These are phyloP conservation scores for Eidolon helvum DNA, from an alignment of 2,113 vertebrate genomes.

Conservation along the genomic window DNA sequence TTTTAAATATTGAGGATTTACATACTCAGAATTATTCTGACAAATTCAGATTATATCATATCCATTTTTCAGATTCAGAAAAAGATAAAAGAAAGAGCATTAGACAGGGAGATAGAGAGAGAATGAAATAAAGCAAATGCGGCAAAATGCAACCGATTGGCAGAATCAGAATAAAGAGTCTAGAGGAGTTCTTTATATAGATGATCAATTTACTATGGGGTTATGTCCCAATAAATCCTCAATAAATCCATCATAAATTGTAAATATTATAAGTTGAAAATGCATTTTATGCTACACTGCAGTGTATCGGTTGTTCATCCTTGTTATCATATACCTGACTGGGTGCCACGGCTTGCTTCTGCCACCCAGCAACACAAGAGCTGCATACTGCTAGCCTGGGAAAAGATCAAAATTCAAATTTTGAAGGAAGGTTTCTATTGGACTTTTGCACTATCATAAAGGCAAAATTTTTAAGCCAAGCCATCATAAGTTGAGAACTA, in stretches of 20 bases:
- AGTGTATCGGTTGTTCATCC: neutral
- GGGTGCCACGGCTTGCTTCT: neutral
- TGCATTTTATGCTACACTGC: neutral
- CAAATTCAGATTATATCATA: neutral
- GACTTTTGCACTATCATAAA: neutral
- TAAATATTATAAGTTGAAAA: neutral
- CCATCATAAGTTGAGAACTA: neutral
- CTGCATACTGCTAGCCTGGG: too few species aligned
- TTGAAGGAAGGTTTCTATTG: neutral
- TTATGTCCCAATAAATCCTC: neutral
- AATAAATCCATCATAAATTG: neutral
- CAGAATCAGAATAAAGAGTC: neutral
- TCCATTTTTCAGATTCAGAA: neutral
- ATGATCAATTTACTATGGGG: neutral
- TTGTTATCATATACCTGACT: neutral
- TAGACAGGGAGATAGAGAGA: neutral
- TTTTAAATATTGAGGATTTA: constrained; percentile 43
- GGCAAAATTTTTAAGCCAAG: neutral
- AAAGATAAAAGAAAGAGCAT: neutral
- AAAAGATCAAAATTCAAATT: neutral
- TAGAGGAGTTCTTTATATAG: neutral
- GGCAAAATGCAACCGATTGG: neutral
- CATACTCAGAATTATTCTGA: constrained; percentile 3
- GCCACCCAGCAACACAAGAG: neutral
- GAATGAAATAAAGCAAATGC: neutral